Base-by-base conservation (phyloP, 2,888 invertebrate species). In the Coleophora flavipennella region DNA sequence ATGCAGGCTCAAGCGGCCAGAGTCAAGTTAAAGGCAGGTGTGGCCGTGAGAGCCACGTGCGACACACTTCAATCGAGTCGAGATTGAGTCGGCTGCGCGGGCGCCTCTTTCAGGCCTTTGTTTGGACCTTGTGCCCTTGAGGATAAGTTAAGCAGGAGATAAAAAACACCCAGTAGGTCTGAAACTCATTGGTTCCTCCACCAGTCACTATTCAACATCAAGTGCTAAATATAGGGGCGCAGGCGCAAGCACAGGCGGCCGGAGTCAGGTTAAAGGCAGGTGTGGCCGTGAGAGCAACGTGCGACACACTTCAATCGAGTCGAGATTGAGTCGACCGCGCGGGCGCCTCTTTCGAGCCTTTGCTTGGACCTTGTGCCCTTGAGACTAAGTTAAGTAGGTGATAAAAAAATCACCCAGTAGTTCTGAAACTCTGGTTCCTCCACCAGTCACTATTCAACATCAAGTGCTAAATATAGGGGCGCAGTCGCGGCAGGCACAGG, bases 11-110 rank as follows among this genome's bases (percentile, higher is more conserved):
- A 40, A 48, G 46, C 53, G 29, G 3, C 20, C 31, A 40, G 41
- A 48, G 46, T 55, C 53, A 51, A 44, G 55, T 55, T 51, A 43
- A n/a, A 41, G 48, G 55, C 57, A 58, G 57, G 58, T 47, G 47
- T 39, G 39, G 28, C 33, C n/a, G n/a, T n/a, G n/a, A n/a, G 32
- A 41, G 44, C 42, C 40, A 34, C 31, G 39, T 37, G 38, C 34
- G 36, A 33, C 41, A 42, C 46, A 39, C 34, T 36, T 36, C 29
- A 13, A 27, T 27, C 29, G 32, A 14, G 33, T 36, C 29, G 33
- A n/a, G n/a, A n/a, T n/a, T 20, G 29, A 41, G 25, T 31, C 35
- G 3, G 10, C 4, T 8, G 11, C 20, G 20, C 6, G 6, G 3
- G 29, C 29, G 29, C 8, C 20, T 7, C 29, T 20, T 20, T 20